A percentile compares a stretch with the other conserved stretches of the same genome.
Evolutionary conservation across 2,113 vertebrate genomes (phyloP).

Genomic region (Psammodynastes pulverulentus): DNA sequence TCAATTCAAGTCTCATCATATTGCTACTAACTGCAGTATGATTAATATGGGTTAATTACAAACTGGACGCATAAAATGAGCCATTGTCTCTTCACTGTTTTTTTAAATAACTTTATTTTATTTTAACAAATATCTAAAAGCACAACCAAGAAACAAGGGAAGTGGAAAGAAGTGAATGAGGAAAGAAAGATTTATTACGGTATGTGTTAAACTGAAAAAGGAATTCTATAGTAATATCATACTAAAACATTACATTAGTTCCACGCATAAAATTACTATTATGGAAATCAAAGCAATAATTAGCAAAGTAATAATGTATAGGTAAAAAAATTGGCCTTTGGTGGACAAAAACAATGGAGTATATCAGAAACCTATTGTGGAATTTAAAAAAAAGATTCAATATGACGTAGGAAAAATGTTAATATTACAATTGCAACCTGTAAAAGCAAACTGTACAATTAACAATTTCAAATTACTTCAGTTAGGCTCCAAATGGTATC

Average conservation of each 20-base stretch:
- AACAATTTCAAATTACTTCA: no score
- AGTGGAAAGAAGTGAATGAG: neutral
- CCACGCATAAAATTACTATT: neutral
- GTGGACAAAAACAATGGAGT: neutral
- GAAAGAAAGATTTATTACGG: neutral
- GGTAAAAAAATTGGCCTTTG: neutral
- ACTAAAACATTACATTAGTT: neutral
- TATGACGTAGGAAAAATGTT: no score
- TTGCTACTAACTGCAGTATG: neutral
- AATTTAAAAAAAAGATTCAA: no score
- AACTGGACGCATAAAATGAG: neutral
- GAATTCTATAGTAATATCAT: neutral
- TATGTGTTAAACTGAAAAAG: neutral
- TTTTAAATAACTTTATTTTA: neutral
- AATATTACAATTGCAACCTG: no score
- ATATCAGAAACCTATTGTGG: neutral
- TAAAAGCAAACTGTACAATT: no score
- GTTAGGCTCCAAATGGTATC: no score
- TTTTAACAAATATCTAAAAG: neutral
- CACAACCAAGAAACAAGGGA: neutral
- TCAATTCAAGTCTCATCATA: neutral
- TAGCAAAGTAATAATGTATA: neutral
- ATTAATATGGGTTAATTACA: neutral
- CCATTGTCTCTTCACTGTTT: neutral
- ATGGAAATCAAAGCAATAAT: neutral